Evolutionary conservation across 2,797 vertebrate genomes (phyloP).

Genomic region (Allobates femoralis): DNA sequence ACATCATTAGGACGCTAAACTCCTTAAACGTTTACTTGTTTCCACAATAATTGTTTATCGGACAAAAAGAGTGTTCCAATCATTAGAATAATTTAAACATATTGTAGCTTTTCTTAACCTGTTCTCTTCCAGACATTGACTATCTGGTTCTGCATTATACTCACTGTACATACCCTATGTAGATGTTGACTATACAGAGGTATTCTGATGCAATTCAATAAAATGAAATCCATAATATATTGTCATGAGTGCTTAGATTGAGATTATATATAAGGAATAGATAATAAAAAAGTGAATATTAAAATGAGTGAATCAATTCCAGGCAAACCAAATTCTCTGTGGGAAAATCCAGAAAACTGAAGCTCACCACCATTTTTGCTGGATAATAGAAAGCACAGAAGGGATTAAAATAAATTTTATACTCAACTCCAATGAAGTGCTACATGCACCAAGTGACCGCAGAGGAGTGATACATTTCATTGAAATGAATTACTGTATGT

Average conservation of each 20-base stretch:
- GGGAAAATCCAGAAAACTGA: too few relatives aligned
- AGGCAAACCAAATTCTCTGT: too few relatives aligned
- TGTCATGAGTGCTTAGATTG: background rate
- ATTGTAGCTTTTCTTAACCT: conserved; percentile 44
- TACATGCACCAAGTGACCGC: too few relatives aligned
- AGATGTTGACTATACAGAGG: background rate
- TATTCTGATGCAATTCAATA: background rate
- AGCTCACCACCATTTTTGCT: too few relatives aligned
- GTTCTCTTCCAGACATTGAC: background rate
- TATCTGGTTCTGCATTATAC: background rate
- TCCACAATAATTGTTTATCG: conserved; percentile 16
- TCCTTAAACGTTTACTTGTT: background rate
- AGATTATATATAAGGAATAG: background rate
- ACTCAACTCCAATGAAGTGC: too few relatives aligned
- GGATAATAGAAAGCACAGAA: too few relatives aligned
- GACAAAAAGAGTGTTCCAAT: conserved; percentile 53
- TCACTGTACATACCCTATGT: background rate
- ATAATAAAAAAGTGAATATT: background rate
- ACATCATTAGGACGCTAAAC: conserved; percentile 33
- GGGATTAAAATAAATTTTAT: too few relatives aligned
- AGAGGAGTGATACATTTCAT: too few relatives aligned
- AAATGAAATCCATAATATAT: background rate
- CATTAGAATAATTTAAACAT: conserved; percentile 44
- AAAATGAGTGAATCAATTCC: background rate
- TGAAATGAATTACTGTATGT: too few relatives aligned